Conservation (phyloP, 1,140 invertebrate species). For the Nephila pilipes region DNA sequence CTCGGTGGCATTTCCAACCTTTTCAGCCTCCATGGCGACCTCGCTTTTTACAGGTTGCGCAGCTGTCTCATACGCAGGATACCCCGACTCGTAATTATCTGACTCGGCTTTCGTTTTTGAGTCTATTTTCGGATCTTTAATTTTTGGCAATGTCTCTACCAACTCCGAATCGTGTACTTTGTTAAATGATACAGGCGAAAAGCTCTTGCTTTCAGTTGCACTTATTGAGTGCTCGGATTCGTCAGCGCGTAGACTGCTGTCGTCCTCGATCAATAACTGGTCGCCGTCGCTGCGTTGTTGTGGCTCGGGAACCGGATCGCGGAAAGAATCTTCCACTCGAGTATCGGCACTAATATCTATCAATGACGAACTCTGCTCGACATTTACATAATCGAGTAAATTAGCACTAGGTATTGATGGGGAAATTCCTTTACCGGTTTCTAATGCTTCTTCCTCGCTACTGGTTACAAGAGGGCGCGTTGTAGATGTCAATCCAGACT, state of each 20-base stretch:
- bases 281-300: constrained; percentile 70
- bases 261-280: constrained; percentile 70
- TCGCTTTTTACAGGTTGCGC: constrained; percentile 74
- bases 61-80: constrained; percentile 72
- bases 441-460: constrained; percentile 48
- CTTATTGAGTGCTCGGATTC: constrained; percentile 19
- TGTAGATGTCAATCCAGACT: constrained; percentile 65
- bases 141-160: constrained; percentile 63
- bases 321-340: constrained; percentile 74
- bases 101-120: constrained; percentile 48
- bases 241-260: neutral
- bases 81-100: constrained; percentile 68
- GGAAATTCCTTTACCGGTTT: constrained; percentile 25
- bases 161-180: constrained; percentile 48
- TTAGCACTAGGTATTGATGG: constrained; percentile 51
- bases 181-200: constrained; percentile 14
- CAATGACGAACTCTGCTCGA: constrained; percentile 53
- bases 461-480: constrained; percentile 72
- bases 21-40: constrained; percentile 75
- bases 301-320: constrained; percentile 46
- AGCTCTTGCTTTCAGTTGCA: neutral
- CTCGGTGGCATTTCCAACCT: constrained; percentile 62
- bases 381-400: constrained; percentile 64
- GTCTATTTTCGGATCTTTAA: constrained; percentile 72
- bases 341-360: constrained; percentile 71